Percentiles rank a stretch among this genome's conserved stretches.
These are phyloP conservation scores for Paedocypris sp. DNA, from an alignment of 2,113 vertebrate genomes.

Conservation along the genomic window DNA sequence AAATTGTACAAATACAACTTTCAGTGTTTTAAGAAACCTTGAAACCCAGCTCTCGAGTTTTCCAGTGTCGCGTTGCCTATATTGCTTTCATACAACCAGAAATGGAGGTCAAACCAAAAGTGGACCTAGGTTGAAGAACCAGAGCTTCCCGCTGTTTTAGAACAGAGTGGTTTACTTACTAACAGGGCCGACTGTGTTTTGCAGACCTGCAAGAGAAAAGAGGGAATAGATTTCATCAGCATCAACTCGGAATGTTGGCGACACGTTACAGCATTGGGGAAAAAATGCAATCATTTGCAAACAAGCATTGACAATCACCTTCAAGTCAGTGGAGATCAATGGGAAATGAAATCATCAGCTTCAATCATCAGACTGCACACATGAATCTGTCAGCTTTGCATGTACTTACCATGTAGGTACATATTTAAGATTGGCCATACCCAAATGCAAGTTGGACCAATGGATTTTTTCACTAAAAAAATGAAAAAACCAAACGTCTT, in stretches of 20 bases:
- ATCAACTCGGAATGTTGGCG: slow-evolving; percentile 41
- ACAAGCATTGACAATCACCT: too few relatives aligned
- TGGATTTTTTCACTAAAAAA: too few relatives aligned
- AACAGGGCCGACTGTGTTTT: slow-evolving; percentile 92
- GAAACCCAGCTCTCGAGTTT: neutral
- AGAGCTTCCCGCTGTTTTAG: slow-evolving; percentile 59
- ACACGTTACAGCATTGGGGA: slow-evolving; percentile 24
- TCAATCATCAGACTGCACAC: too few relatives aligned
- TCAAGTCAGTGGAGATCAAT: too few relatives aligned
- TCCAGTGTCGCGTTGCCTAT: neutral
- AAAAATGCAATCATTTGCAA: neutral
- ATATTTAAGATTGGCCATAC: too few relatives aligned
- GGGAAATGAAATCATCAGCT: too few relatives aligned
- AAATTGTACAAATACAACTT: too few relatives aligned
- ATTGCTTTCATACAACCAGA: slow-evolving; percentile 53
- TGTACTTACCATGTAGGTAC: too few relatives aligned
- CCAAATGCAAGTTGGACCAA: too few relatives aligned
- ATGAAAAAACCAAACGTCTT: too few relatives aligned
- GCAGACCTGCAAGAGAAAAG: slow-evolving; percentile 74
- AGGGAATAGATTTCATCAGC: neutral
- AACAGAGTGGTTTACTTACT: slow-evolving; percentile 79
- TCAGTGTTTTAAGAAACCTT: slow-evolving; percentile 5
- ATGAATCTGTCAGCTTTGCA: too few relatives aligned
- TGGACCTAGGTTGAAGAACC: slow-evolving; percentile 55
- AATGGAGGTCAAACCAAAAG: slow-evolving; percentile 72